phyloP scores from a whole-genome alignment of 2,113 vertebrate genomes.

The Gobiocypris rarus region DNA sequence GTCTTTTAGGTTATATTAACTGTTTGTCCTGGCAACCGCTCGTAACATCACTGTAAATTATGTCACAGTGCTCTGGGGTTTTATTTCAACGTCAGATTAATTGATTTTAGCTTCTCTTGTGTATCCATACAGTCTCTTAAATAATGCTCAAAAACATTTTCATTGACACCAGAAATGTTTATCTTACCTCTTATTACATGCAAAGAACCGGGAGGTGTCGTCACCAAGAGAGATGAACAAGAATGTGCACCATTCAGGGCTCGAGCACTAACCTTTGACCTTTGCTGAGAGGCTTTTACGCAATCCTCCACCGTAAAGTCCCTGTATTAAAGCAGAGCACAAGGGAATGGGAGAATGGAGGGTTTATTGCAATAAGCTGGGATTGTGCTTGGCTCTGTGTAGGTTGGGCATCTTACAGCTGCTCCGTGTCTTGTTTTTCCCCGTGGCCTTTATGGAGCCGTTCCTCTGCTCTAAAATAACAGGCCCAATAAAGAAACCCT shows the following conservation, averaged over 20 bases:
- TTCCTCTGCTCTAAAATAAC: conserved; percentile 58
- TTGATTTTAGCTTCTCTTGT: not conserved
- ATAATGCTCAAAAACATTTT: not conserved
- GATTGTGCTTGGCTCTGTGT: conserved; percentile 56
- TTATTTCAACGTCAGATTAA: not conserved
- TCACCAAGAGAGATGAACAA: conserved; percentile 51
- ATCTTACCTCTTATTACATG: conserved; percentile 5
- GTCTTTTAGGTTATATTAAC: conserved; percentile 12
- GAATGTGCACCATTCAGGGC: conserved; percentile 54
- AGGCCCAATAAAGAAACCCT: conserved; percentile 64
- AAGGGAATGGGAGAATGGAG: conserved; percentile 54
- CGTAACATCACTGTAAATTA: not conserved
- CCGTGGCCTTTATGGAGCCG: conserved; percentile 66
- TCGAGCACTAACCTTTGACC: conserved; percentile 59
- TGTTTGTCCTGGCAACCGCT: not conserved
- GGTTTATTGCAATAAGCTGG: conserved; percentile 52
- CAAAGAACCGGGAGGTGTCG: conserved; percentile 32
- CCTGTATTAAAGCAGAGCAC: conserved; percentile 60
- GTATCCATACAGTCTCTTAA: not conserved
- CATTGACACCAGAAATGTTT: conserved; percentile 3
- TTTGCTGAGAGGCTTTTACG: conserved; percentile 56
- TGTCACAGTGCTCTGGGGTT: not conserved
- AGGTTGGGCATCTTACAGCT: conserved; percentile 62
- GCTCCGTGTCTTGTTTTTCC: conserved; percentile 38
- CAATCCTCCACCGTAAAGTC: conserved; percentile 58